A percentile compares a stretch with the other conserved stretches of the same genome.
phyloP scores from a whole-genome alignment of 2,888 invertebrate species.

The Lypha dubia region DNA sequence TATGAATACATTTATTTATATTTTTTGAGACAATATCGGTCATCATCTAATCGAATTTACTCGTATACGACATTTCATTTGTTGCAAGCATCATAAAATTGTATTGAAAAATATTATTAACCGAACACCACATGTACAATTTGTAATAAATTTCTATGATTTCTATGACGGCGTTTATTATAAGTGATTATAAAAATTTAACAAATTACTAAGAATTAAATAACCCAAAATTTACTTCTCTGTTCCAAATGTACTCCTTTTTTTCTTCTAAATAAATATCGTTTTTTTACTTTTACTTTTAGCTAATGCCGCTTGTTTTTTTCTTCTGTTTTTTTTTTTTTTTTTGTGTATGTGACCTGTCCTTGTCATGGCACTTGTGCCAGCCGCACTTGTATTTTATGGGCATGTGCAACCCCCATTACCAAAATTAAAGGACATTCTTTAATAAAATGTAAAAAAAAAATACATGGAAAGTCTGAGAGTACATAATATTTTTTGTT shows the following conservation, averaged over 20 bases:
- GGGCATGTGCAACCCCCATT: slow-evolving; percentile 67
- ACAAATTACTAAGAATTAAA: slow-evolving; percentile 73
- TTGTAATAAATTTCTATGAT: slow-evolving; percentile 58
- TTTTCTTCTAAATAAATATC: slow-evolving; percentile 12
- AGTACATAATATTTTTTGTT: slow-evolving; percentile 71
- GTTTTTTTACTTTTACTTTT: slow-evolving; percentile 16
- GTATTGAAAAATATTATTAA: slow-evolving; percentile 25
- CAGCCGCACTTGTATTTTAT: slow-evolving; percentile 62
- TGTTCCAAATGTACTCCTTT: slow-evolving; percentile 25
- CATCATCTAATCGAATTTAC: slow-evolving; percentile 12
- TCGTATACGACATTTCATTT: neutral
- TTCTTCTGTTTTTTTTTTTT: slow-evolving; percentile 35
- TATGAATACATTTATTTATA: too few relatives aligned
- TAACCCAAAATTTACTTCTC: neutral
- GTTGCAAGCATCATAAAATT: slow-evolving; percentile 27
- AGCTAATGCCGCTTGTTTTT: slow-evolving; percentile 50
- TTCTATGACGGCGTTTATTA: slow-evolving; percentile 65
- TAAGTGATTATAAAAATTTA: slow-evolving; percentile 61
- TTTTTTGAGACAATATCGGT: slow-evolving; percentile 50
- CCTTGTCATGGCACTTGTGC: slow-evolving; percentile 69
- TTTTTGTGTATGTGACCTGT: slow-evolving; percentile 41
- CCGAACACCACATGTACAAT: slow-evolving; percentile 13
- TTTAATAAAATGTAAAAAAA: too few relatives aligned
- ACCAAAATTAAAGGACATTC: slow-evolving; percentile 42
- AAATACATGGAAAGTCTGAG: slow-evolving; percentile 30